Conservation (phyloP, 1,140 invertebrate genomes). For the Procambarus clarkii region DNA sequence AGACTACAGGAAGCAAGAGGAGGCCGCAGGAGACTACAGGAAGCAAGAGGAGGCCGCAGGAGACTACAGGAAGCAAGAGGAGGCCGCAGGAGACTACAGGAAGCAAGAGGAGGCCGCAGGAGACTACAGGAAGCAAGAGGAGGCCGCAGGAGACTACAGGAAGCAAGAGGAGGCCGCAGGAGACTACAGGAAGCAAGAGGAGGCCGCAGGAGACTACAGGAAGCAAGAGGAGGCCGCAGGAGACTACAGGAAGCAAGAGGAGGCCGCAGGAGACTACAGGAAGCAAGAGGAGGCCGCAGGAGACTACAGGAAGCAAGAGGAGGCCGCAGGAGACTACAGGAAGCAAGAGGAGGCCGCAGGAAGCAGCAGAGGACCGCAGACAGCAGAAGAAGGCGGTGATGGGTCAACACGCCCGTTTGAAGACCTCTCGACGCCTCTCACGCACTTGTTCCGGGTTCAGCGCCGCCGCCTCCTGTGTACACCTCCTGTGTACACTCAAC, state of each 20-base stretch:
- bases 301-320: too few relatives aligned
- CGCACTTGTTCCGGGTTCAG: neutral
- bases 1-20: neutral
- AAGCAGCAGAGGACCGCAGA: neutral
- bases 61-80: neutral
- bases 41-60: neutral
- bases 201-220: neutral
- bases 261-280: too few relatives aligned
- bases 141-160: neutral
- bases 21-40: neutral
- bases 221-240: neutral
- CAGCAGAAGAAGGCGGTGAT: neutral
- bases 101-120: neutral
- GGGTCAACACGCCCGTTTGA: neutral
- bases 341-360: neutral
- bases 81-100: too few relatives aligned
- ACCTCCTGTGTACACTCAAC: neutral
- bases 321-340: neutral
- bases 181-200: too few relatives aligned
- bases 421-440: neutral
- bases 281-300: neutral
- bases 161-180: too few relatives aligned
- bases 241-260: neutral
- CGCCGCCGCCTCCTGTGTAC: neutral
- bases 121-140: too few relatives aligned